Base-by-base conservation (phyloP, 2,797 vertebrate species). In the Leucoraja ocellata region DNA sequence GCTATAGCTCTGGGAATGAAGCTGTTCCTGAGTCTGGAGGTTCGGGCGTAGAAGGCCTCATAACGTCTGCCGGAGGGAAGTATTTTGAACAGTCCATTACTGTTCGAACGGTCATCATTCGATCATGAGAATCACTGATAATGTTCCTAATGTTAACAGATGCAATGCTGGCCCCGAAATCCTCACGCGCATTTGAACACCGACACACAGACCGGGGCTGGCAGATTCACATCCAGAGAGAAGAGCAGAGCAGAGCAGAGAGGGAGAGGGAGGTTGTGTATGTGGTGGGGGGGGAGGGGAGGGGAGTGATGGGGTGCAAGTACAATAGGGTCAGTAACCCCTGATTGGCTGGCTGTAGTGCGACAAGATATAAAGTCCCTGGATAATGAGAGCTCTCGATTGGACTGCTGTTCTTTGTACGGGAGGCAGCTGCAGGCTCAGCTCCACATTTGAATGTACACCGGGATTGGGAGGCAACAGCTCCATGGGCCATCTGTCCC, bases 401-500 rank as follows among this genome's bases (percentile, higher is more conserved):
- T 96, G 96, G 96, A 77, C 93, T 93, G 28, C 23, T 16, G 71
- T 86, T 93, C 95, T 96, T 97, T 97, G 98, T 96, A 96, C 95
- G 96, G 94, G 94, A 95, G 93, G 96, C 97, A 96, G 97, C 95
- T 96, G 96, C 96, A 95, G 96, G 96, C 95, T 95, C 95, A 95
- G 96, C 96, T 94, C 95, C 93, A 94, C 94, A 97, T 97, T 97
- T 97, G 97, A 97, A 97, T 96, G 97, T 97, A 96, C 96, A 95
- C 94, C 95, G 95, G 95, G 96, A 96, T 95, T 95, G 96, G 96
- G 96, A 96, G 95, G 96, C 96, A 97, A 96, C 96, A 96, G 96
- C 97, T 98, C 97, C 97, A 98, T 97, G 98, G 97, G 96, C 95
- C 96, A 96, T 94, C 96, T 94, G 96, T 95, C 93, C 93, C 93